A percentile compares a stretch with the other conserved stretches of the same genome.
These are phyloP conservation scores for Perognathus longimembris DNA, from an alignment of 2,113 vertebrate species.

Conservation along the genomic window DNA sequence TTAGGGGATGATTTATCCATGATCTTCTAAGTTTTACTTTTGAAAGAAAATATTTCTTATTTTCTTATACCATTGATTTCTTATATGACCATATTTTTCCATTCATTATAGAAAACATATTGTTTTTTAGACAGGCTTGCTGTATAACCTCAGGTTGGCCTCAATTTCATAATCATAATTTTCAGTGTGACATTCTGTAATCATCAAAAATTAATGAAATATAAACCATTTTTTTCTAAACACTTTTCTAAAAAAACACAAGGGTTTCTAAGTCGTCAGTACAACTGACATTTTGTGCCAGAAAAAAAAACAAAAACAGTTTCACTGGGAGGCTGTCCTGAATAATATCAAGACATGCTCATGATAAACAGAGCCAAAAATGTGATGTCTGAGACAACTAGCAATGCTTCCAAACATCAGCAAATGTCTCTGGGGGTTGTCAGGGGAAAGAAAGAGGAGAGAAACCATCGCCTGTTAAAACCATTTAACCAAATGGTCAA, in stretches of 20 bases:
- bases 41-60: constrained; percentile 31
- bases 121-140: too few relatives aligned
- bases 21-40: not conserved
- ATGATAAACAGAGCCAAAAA: not conserved
- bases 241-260: too few relatives aligned
- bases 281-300: not conserved
- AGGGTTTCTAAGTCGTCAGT: not conserved
- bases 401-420: not conserved
- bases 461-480: not conserved
- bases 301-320: not conserved
- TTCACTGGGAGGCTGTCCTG: not conserved
- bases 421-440: not conserved
- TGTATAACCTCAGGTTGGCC: too few relatives aligned
- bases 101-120: too few relatives aligned
- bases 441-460: too few relatives aligned
- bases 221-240: not conserved
- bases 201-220: not conserved
- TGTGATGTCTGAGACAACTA: not conserved
- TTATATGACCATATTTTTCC: not conserved
- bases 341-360: not conserved
- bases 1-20: not conserved
- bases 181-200: not conserved
- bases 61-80: not conserved
- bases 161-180: too few relatives aligned
- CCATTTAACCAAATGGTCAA: not conserved